These are phyloP conservation scores for Netelia inedita DNA, from an alignment of 2,888 invertebrate genomes.

Conservation along the genomic window DNA sequence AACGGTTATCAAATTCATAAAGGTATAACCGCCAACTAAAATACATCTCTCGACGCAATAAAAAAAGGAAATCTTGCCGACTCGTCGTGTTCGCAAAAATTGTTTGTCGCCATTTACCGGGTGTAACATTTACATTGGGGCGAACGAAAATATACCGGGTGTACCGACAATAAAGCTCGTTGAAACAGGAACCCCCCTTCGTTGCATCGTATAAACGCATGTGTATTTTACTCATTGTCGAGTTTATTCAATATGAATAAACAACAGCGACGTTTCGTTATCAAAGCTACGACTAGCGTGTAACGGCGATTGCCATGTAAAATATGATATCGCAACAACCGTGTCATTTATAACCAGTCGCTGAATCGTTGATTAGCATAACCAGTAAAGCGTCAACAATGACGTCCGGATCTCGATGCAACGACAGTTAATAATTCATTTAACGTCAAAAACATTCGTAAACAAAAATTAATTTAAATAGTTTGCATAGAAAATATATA, in stretches of 20 bases:
- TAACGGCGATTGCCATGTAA: constrained; percentile 35
- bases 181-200: too few species aligned
- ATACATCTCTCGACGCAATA: not conserved
- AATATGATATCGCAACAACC: constrained; percentile 10
- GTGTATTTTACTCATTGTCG: not conserved
- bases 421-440: too few species aligned
- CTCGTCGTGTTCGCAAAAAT: too few species aligned
- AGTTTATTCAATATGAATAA: constrained; percentile 16
- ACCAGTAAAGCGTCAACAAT: constrained; percentile 23
- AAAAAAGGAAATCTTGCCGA: not conserved
- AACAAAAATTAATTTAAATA: too few species aligned
- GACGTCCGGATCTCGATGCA: constrained; percentile 4
- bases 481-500: too few species aligned
- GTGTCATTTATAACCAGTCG: constrained; percentile 30
- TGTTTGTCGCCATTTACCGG: too few species aligned
- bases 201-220: too few species aligned
- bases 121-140: too few species aligned
- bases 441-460: too few species aligned
- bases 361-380: constrained; percentile 44
- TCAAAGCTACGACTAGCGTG: constrained; percentile 5
- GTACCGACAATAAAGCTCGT: too few species aligned
- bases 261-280: constrained; percentile 16
- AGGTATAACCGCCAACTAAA: constrained; percentile 9
- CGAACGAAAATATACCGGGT: too few species aligned
- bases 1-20: constrained; percentile 36